These are phyloP conservation scores for Macquaria australasica DNA, from an alignment of 2,113 vertebrate genomes.

Conservation along the genomic window DNA sequence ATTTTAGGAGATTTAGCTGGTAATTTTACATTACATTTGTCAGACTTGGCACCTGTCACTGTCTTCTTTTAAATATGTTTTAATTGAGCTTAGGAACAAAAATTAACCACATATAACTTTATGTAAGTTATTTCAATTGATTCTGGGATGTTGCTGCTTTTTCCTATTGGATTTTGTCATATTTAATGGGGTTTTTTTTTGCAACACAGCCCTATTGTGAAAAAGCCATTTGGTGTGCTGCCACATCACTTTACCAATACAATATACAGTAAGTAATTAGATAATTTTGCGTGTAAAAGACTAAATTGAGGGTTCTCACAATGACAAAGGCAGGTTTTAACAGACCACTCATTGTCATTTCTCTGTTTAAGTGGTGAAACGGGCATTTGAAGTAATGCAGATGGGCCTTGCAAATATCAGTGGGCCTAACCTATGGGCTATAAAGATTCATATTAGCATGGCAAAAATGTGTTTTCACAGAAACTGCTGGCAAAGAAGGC, in stretches of 20 bases:
- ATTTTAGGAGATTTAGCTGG: not conserved
- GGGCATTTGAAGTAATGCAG: conserved; percentile 3
- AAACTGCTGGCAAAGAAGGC: conserved; percentile 20
- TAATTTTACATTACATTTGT: not conserved
- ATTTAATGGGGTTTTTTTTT: not conserved
- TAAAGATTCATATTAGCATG: conserved; percentile 12
- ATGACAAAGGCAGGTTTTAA: conserved; percentile 20
- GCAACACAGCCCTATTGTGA: not conserved
- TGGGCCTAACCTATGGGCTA: not conserved
- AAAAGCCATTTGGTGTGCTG: not conserved
- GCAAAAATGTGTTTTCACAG: conserved; percentile 2
- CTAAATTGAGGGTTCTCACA: not conserved
- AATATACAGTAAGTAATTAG: not conserved
- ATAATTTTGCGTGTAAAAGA: conserved; percentile 2
- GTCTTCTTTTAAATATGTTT: not conserved
- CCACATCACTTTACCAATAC: conserved; percentile 3
- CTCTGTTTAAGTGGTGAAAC: conserved; percentile 22
- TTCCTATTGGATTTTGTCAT: not conserved
- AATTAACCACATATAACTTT: not conserved
- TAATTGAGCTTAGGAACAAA: not conserved
- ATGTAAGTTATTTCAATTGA: not conserved
- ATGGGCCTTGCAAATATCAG: not conserved
- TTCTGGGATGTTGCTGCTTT: not conserved
- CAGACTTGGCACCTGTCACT: not conserved
- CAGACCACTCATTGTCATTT: conserved; percentile 4